Evolutionary conservation across 2,113 vertebrate species (phyloP).

Genomic region (Triplophysa siluroides): DNA sequence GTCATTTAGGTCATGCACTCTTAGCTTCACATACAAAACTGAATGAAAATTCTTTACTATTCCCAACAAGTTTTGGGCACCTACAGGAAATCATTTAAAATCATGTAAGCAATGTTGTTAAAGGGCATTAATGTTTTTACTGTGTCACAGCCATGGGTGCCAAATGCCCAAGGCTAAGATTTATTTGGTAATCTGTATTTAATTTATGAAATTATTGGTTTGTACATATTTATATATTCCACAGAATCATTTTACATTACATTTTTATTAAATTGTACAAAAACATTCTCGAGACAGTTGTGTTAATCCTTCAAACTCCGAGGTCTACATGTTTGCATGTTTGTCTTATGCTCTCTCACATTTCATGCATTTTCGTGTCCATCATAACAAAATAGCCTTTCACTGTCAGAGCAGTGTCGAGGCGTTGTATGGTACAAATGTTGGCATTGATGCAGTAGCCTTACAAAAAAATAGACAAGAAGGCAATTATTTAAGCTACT

Average conservation of each 20-base stretch:
- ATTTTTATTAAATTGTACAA: conserved; percentile 2
- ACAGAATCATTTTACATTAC: not conserved
- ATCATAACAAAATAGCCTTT: conserved; percentile 63
- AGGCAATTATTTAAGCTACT: conserved; percentile 24
- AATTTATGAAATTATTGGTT: conserved; percentile 55
- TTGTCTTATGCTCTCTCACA: conserved; percentile 55
- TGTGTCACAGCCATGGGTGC: not conserved
- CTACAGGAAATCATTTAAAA: not conserved
- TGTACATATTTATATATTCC: conserved; percentile 56
- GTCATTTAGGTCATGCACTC: not conserved
- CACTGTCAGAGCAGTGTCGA: conserved; percentile 59
- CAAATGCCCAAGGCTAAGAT: not conserved
- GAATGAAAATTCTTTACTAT: not conserved
- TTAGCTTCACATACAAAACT: not conserved
- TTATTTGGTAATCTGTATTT: conserved; percentile 30
- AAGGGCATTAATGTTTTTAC: conserved; percentile 20
- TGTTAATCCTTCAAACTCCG: not conserved
- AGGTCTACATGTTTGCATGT: conserved; percentile 8
- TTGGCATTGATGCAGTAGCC: conserved; percentile 60
- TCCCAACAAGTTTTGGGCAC: too few relatives aligned
- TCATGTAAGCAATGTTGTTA: conserved; percentile 16
- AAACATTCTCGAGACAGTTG: conserved; percentile 5
- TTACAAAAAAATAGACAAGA: conserved; percentile 24
- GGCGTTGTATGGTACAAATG: conserved; percentile 68
- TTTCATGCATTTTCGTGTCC: conserved; percentile 32